Conservation (phyloP, 1,140 invertebrate species). For the Ephestia elutella region DNA sequence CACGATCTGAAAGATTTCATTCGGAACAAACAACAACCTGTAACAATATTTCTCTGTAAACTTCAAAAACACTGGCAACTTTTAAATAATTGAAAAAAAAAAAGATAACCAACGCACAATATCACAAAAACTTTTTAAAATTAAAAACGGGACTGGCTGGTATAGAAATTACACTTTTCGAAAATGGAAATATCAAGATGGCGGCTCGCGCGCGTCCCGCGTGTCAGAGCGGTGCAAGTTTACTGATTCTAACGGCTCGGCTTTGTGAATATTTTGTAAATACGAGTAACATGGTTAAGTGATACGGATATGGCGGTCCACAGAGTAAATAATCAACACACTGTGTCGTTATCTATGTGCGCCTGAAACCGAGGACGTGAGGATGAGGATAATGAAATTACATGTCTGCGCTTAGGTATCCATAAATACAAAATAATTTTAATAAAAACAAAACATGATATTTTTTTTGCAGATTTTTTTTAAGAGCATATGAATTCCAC, state of each 20-base stretch:
- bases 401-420: too few relatives aligned
- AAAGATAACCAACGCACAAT: not conserved
- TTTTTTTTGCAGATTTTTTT: too few relatives aligned
- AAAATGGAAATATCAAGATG: not conserved
- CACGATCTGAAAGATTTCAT: too few relatives aligned
- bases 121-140: not conserved
- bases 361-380: not conserved
- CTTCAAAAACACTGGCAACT: not conserved
- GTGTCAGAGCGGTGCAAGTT: not conserved
- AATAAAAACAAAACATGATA: too few relatives aligned
- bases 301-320: not conserved
- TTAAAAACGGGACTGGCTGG: not conserved
- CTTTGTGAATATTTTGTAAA: not conserved
- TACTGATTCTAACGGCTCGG: not conserved
- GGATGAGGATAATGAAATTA: too few relatives aligned
- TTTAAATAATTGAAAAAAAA: not conserved
- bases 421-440: too few relatives aligned
- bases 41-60: not conserved
- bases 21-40: not conserved
- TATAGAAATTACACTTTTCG: not conserved
- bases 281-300: not conserved
- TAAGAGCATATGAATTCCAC: too few relatives aligned
- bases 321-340: not conserved
- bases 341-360: not conserved
- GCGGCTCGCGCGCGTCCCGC: not conserved